These are phyloP conservation scores for Eremophila alpestris DNA, from an alignment of 2,797 vertebrate species.

Conservation along the genomic window DNA sequence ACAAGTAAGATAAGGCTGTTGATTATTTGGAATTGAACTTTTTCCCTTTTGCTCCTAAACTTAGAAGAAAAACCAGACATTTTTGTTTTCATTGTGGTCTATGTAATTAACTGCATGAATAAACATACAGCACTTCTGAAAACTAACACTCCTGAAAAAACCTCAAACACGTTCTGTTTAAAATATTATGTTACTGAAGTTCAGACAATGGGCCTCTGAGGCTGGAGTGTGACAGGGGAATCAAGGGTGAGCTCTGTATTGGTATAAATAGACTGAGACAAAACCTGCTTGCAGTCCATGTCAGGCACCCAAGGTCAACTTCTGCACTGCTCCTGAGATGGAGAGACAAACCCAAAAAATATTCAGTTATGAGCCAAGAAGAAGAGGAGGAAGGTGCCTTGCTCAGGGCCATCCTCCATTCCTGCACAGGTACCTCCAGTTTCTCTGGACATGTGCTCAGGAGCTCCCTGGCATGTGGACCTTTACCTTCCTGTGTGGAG, in stretches of 20 bases:
- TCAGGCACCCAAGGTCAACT: background rate
- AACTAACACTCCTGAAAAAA: background rate
- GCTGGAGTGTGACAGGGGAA: background rate
- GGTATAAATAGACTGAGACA: background rate
- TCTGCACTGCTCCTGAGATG: background rate
- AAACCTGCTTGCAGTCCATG: background rate
- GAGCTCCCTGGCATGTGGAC: fast-evolving
- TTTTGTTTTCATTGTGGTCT: conserved; percentile 4
- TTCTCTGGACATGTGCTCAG: fast-evolving
- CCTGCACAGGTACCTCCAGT: background rate
- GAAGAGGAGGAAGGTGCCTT: background rate
- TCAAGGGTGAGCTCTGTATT: background rate
- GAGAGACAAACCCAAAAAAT: background rate
- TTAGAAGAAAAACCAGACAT: background rate
- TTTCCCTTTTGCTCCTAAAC: background rate
- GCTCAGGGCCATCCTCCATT: background rate
- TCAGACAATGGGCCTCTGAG: background rate
- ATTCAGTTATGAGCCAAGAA: background rate
- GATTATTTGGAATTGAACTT: background rate
- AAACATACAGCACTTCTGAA: conserved; percentile 12
- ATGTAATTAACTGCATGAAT: conserved; percentile 4
- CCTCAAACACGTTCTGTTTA: background rate
- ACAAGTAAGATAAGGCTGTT: background rate
- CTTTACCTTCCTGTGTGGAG: background rate
- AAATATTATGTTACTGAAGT: background rate